A percentile compares a stretch with the other conserved stretches of the same genome.
These are phyloP conservation scores for Gephyroberyx darwinii DNA, from an alignment of 2,797 vertebrate genomes.

Conservation along the genomic window DNA sequence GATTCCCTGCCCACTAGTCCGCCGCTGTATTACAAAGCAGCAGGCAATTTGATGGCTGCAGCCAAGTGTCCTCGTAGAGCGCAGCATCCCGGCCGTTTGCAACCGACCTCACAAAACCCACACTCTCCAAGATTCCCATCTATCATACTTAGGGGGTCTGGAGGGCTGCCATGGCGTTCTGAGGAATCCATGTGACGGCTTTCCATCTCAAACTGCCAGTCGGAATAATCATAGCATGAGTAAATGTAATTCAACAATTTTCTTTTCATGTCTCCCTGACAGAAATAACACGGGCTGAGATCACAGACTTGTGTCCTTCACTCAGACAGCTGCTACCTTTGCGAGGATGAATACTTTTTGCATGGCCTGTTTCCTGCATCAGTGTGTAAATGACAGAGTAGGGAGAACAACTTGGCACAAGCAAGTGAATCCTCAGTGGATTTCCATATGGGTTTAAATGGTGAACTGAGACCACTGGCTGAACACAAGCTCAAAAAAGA, in stretches of 20 bases:
- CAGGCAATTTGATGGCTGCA: constrained; percentile 46
- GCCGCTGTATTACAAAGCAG: constrained; percentile 57
- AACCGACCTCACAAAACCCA: constrained; percentile 51
- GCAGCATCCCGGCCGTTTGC: constrained; percentile 23
- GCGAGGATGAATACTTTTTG: constrained; percentile 9
- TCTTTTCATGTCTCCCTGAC: constrained; percentile 31
- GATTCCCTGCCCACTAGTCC: constrained; percentile 56
- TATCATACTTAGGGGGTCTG: constrained; percentile 66
- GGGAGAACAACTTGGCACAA: constrained; percentile 23
- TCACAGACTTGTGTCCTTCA: constrained; percentile 41
- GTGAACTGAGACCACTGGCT: constrained; percentile 5
- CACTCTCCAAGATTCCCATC: constrained; percentile 57
- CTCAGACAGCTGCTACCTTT: constrained; percentile 1
- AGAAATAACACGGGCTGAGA: constrained; percentile 31
- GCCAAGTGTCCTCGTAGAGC: constrained; percentile 59
- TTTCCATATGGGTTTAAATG: constrained; percentile 32
- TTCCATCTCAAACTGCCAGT: constrained; percentile 44
- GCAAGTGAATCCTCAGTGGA: constrained; percentile 33
- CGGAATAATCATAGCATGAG: constrained; percentile 51
- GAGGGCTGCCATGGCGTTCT: constrained; percentile 37
- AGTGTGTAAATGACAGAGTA: constrained; percentile 14
- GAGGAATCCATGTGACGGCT: constrained; percentile 40
- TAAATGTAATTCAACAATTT: constrained; percentile 55
- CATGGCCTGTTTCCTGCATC: constrained; percentile 36
- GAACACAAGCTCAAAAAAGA: constrained; percentile 24